phyloP scores from a whole-genome alignment of 2,888 invertebrate genomes.

The Lithophane socia region DNA sequence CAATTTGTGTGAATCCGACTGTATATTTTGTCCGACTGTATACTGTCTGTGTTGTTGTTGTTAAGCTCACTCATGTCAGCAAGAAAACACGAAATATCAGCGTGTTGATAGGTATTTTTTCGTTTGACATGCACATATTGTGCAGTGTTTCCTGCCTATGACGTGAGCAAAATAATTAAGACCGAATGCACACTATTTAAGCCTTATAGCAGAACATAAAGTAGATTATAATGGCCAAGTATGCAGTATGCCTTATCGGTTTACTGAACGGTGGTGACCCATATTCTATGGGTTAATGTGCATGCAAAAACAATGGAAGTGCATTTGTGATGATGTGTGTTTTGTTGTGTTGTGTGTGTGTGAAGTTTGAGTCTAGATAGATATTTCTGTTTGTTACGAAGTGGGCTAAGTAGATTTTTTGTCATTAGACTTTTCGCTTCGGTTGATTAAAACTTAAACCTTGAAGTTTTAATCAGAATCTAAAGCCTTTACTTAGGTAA shows the following conservation, averaged over 20 bases:
- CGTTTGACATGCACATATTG: not conserved
- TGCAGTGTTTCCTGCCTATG: not conserved
- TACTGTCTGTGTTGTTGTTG: constrained; percentile 19
- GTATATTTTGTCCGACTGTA: constrained; percentile 35
- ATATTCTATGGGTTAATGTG: constrained; percentile 38
- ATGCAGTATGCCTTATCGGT: constrained; percentile 47
- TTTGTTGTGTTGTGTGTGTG: not conserved
- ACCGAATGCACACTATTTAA: constrained; percentile 21
- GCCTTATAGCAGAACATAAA: constrained; percentile 15
- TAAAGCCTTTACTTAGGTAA: too few species aligned
- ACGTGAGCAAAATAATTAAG: constrained; percentile 48
- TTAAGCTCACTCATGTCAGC: constrained; percentile 21
- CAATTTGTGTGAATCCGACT: constrained; percentile 56
- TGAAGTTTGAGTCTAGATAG: not conserved
- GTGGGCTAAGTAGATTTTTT: constrained; percentile 14
- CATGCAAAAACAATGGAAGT: constrained; percentile 29
- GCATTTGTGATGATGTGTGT: not conserved
- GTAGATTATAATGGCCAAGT: constrained; percentile 40
- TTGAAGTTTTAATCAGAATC: too few species aligned
- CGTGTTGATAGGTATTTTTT: not conserved
- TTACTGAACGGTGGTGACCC: constrained; percentile 29
- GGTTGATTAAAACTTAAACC: not conserved
- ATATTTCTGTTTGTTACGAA: constrained; percentile 18
- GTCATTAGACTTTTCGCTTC: constrained; percentile 10
- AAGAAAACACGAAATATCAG: constrained; percentile 18